These are phyloP conservation scores for Sula dactylatra DNA, from an alignment of 2,113 vertebrate genomes.

Conservation along the genomic window DNA sequence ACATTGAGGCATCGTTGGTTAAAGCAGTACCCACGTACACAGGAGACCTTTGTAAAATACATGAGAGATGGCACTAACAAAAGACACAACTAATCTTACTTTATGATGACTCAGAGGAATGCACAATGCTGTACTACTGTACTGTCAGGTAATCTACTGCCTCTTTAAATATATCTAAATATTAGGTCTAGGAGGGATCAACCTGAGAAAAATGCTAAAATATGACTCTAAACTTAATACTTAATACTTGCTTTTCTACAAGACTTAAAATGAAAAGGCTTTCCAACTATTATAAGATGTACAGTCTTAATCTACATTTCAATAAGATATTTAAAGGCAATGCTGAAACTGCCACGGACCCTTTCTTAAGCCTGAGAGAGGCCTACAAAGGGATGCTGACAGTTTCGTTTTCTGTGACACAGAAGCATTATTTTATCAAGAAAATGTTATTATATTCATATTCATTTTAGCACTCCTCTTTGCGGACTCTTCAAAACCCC, in stretches of 20 bases:
- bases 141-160: constrained; percentile 54
- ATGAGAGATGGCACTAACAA: neutral
- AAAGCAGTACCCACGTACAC: rapidly evolving
- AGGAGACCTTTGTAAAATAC: neutral
- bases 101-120: neutral
- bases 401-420: constrained; percentile 51
- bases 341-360: constrained; percentile 63
- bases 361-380: constrained; percentile 69
- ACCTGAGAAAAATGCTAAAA: constrained; percentile 63
- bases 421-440: constrained; percentile 65
- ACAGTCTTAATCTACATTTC: constrained; percentile 72
- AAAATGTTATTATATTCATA: constrained; percentile 55
- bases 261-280: constrained; percentile 67
- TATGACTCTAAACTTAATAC: constrained; percentile 58
- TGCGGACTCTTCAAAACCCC: neutral
- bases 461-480: neutral
- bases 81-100: constrained; percentile 31
- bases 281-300: constrained; percentile 62
- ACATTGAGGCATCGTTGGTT: neutral
- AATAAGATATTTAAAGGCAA: constrained; percentile 73
- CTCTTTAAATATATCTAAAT: constrained; percentile 67
- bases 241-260: constrained; percentile 69
- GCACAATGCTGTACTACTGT: neutral
- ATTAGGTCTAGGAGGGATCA: constrained; percentile 52
- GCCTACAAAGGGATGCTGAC: constrained; percentile 57